These are phyloP conservation scores for Sitta europaea DNA, from an alignment of 2,113 vertebrate species.

Conservation along the genomic window DNA sequence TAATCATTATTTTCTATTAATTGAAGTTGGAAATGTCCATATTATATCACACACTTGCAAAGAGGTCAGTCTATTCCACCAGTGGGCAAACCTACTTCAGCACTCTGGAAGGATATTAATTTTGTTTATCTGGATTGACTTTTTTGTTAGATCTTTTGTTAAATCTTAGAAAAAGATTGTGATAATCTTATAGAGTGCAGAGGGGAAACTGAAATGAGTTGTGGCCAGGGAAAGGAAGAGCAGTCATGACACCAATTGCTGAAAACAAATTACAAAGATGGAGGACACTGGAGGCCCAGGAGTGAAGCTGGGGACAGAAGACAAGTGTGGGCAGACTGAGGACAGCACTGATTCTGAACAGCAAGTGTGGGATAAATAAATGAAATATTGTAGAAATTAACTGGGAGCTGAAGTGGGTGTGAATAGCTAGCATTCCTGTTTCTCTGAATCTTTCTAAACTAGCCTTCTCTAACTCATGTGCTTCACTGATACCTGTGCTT, in stretches of 20 bases:
- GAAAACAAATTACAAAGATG: neutral
- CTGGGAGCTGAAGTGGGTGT: neutral
- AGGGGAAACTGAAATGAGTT: neutral
- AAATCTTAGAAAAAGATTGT: neutral
- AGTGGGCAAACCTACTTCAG: neutral
- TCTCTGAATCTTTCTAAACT: neutral
- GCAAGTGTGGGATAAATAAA: neutral
- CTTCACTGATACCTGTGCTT: neutral
- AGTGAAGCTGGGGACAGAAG: neutral
- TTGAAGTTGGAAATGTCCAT: neutral
- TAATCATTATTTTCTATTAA: neutral
- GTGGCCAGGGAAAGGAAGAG: neutral
- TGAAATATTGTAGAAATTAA: neutral
- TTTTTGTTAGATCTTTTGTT: neutral
- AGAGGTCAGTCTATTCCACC: neutral
- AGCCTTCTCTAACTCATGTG: neutral
- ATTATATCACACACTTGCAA: neutral
- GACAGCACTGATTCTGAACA: neutral
- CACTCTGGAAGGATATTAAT: neutral
- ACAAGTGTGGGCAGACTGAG: neutral
- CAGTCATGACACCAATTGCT: neutral
- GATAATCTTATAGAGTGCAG: neutral
- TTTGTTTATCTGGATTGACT: neutral
- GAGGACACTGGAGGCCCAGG: neutral
- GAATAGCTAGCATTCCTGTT: neutral